phyloP scores from a whole-genome alignment of 2,888 invertebrate genomes.

The Eretmocerus hayati region DNA sequence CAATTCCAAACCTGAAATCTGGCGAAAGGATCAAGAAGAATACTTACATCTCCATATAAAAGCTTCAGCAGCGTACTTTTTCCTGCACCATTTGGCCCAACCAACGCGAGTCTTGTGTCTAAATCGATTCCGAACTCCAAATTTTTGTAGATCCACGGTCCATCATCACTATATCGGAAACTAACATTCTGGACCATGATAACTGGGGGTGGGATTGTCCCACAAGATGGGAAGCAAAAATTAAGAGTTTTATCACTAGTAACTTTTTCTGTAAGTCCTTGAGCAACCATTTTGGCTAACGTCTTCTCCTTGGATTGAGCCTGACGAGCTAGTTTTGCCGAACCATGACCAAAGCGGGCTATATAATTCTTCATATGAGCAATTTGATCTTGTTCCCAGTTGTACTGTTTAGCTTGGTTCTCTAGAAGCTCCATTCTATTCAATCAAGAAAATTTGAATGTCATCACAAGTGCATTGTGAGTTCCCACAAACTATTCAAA shows the following conservation, averaged over 20 bases:
- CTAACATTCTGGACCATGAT: conserved; percentile 98
- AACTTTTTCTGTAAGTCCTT: conserved; percentile 94
- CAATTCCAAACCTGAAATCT: too few relatives aligned
- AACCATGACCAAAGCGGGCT: conserved; percentile 98
- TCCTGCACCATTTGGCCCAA: conserved; percentile 98
- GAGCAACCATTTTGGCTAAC: conserved; percentile 97
- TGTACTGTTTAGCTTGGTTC: conserved; percentile 98
- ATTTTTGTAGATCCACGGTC: conserved; percentile 92
- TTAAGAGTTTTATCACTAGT: conserved; percentile 81
- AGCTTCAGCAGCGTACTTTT: conserved; percentile 96
- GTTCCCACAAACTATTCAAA: conserved; percentile 94
- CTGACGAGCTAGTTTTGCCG: conserved; percentile 95
- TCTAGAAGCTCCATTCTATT: conserved; percentile 81
- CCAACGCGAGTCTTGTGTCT: conserved; percentile 89
- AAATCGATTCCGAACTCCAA: conserved; percentile 98
- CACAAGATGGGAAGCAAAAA: conserved; percentile 92
- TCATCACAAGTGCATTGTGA: conserved; percentile 94
- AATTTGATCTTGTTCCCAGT: conserved; percentile 99
- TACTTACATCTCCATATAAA: conserved; percentile 81
- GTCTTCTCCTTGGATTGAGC: conserved; percentile 99
- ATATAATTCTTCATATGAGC: conserved; percentile 99
- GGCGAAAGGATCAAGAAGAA: too few relatives aligned
- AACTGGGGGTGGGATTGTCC: conserved; percentile 95
- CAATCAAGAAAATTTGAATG: conserved; percentile 39
- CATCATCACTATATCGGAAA: conserved; percentile 81